Percentiles rank a stretch among this genome's conserved stretches.
Evolutionary conservation across 2,113 vertebrate species (phyloP).

Genomic region (Menura novaehollandiae): DNA sequence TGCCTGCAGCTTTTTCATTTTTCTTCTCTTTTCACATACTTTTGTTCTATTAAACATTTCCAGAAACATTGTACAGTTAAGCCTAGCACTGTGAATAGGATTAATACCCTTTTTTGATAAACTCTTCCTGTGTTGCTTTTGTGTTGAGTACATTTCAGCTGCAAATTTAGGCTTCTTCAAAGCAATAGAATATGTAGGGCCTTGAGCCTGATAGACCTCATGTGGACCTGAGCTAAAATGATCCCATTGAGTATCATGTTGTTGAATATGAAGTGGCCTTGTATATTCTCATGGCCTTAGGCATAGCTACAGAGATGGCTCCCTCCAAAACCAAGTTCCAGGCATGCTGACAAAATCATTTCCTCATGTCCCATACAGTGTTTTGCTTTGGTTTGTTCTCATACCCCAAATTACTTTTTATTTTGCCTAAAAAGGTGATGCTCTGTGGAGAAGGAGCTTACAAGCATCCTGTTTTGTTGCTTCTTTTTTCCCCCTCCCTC

Average conservation of each 20-base stretch:
- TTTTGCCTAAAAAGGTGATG: constrained; percentile 1
- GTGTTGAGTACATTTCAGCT: not conserved
- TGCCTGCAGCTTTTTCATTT: not conserved
- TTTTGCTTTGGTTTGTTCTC: not conserved
- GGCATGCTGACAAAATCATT: constrained; percentile 7
- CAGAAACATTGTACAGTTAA: constrained; percentile 31
- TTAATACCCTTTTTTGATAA: not conserved
- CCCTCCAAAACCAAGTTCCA: constrained; percentile 8
- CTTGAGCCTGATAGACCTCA: not conserved
- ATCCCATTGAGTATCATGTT: not conserved
- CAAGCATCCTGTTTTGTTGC: not conserved
- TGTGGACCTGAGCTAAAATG: not conserved
- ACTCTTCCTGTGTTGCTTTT: not conserved
- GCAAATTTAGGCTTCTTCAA: not conserved
- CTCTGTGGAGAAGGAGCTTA: not conserved
- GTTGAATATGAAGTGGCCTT: not conserved
- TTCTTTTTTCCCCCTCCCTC: not conserved
- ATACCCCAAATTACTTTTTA: not conserved
- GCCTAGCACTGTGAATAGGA: not conserved
- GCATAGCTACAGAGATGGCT: not conserved
- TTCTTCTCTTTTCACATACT: not conserved
- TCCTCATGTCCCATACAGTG: not conserved
- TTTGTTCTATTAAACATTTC: constrained; percentile 48
- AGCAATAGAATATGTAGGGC: not conserved
- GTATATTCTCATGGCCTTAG: not conserved